These are phyloP conservation scores for Orchesella flavescens DNA, from an alignment of 2,888 invertebrate genomes.

Conservation along the genomic window DNA sequence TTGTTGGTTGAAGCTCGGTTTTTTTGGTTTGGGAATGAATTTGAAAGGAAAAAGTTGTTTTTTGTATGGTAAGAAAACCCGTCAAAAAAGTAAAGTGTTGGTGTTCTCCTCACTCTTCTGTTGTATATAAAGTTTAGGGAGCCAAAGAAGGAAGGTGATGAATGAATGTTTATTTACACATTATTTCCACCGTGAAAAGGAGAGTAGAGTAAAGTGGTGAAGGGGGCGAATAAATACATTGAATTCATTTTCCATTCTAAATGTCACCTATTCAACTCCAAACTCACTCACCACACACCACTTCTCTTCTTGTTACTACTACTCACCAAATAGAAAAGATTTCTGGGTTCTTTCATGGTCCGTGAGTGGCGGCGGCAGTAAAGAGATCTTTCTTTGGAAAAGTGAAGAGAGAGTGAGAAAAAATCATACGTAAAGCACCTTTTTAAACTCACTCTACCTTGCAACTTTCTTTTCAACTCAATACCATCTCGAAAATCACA, in stretches of 20 bases:
- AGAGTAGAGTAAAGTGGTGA: background rate
- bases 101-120: background rate
- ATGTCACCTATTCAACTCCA: background rate
- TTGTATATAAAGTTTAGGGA: background rate
- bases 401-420: slow-evolving; percentile 32
- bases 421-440: background rate
- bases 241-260: slow-evolving; percentile 21
- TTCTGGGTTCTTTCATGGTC: slow-evolving; percentile 23
- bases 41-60: background rate
- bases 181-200: background rate
- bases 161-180: slow-evolving; percentile 16
- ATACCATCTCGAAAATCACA: slow-evolving; percentile 14
- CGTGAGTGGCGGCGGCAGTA: background rate
- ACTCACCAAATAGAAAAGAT: slow-evolving; percentile 13
- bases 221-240: slow-evolving; percentile 56
- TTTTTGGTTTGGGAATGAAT: background rate
- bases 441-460: too few relatives aligned
- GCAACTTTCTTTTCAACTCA: too few relatives aligned
- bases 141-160: slow-evolving; percentile 19
- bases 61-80: background rate
- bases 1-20: background rate
- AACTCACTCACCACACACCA: background rate
- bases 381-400: background rate
- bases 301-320: too few relatives aligned
- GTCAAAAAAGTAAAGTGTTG: background rate